A percentile compares a stretch with the other conserved stretches of the same genome.
phyloP scores from a whole-genome alignment of 1,140 invertebrate species.

The Drosophila kohkoa region DNA sequence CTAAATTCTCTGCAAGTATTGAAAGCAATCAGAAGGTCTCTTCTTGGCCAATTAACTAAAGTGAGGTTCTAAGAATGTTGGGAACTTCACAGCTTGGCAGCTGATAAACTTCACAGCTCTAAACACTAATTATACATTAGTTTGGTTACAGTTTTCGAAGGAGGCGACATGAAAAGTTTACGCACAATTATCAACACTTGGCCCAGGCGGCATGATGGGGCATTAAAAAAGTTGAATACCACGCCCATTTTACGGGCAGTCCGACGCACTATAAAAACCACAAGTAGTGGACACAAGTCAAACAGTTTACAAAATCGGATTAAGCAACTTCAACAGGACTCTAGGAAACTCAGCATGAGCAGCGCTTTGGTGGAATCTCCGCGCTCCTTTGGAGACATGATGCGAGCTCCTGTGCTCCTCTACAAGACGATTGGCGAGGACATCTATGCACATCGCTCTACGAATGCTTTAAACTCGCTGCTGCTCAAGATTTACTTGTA shows the following conservation, averaged over 20 bases:
- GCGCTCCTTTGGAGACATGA: constrained; percentile 61
- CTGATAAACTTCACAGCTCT: constrained; percentile 54
- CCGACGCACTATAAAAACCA: constrained; percentile 50
- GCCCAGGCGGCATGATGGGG: constrained; percentile 58
- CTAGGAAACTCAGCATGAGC: constrained; percentile 28
- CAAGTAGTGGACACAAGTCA: not conserved
- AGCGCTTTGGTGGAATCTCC: constrained; percentile 5
- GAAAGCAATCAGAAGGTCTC: constrained; percentile 26
- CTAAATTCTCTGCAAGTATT: not conserved
- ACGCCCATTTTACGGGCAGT: constrained; percentile 40
- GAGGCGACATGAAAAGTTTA: constrained; percentile 57
- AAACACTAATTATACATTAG: constrained; percentile 58
- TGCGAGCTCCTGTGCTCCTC: constrained; percentile 68
- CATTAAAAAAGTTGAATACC: constrained; percentile 66
- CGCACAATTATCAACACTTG: constrained; percentile 80
- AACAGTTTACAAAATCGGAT: constrained; percentile 41
- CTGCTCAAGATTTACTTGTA: constrained; percentile 65
- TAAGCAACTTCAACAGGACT: not conserved
- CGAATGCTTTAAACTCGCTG: constrained; percentile 31
- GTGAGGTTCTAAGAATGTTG: constrained; percentile 11
- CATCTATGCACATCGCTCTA: constrained; percentile 72
- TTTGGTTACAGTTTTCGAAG: constrained; percentile 13
- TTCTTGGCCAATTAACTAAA: constrained; percentile 11
- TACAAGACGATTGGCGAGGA: constrained; percentile 77
- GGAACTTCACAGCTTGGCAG: constrained; percentile 48